Conservation (phyloP, 1,140 invertebrate species). For the Bombus balteatus region DNA sequence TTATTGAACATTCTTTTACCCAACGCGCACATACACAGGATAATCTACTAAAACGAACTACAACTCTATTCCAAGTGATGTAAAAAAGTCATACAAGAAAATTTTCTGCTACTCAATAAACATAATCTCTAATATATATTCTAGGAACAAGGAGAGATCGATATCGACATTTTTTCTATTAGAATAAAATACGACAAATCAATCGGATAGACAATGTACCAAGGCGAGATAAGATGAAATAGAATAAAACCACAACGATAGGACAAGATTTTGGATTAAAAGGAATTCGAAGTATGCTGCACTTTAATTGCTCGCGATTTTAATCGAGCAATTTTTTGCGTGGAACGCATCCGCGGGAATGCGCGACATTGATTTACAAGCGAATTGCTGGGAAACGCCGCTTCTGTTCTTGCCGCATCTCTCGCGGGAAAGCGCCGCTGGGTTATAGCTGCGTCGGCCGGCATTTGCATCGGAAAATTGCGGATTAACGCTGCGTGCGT, state of each 20-base stretch:
- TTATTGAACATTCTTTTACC: too few relatives aligned
- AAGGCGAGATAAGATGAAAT: neutral
- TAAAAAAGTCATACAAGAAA: too few relatives aligned
- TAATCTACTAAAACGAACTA: too few relatives aligned
- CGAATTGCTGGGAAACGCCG: constrained; percentile 28
- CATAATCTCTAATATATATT: too few relatives aligned
- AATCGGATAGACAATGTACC: too few relatives aligned
- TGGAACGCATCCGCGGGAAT: neutral
- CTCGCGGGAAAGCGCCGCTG: constrained; percentile 5
- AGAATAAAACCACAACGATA: neutral
- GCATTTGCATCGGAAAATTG: constrained; percentile 57
- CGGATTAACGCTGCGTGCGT: constrained; percentile 42
- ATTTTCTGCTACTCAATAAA: too few relatives aligned
- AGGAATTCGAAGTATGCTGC: neutral
- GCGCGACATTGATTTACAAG: constrained; percentile 37
- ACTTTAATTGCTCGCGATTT: neutral
- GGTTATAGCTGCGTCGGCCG: constrained; percentile 6
- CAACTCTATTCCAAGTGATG: too few relatives aligned
- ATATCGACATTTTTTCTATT: too few relatives aligned
- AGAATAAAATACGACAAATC: too few relatives aligned
- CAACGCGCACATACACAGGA: too few relatives aligned
- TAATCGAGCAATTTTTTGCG: neutral
- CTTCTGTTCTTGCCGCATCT: constrained; percentile 19
- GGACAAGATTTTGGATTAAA: neutral
- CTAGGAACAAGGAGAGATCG: too few relatives aligned